phyloP scores from a whole-genome alignment of 2,888 invertebrate genomes.

The Candidula unifasciata region DNA sequence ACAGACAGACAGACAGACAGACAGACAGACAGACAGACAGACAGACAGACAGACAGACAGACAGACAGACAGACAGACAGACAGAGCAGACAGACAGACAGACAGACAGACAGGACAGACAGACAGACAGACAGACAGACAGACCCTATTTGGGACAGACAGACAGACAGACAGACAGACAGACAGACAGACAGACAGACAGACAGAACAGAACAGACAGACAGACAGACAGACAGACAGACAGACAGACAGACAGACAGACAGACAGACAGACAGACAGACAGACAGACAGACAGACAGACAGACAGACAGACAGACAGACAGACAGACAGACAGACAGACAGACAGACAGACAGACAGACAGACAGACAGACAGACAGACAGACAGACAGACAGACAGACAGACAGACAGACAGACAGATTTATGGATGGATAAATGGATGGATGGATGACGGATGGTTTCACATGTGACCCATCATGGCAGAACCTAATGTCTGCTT shows the following conservation, averaged over 20 bases:
- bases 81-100: background rate
- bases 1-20: constrained; percentile 17
- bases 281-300: background rate
- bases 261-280: background rate
- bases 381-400: background rate
- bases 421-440: no score
- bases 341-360: background rate
- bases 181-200: background rate
- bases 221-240: constrained; percentile 4
- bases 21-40: constrained; percentile 22
- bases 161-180: background rate
- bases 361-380: background rate
- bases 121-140: background rate
- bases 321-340: background rate
- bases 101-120: background rate
- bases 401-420: background rate
- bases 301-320: background rate
- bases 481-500: no score
- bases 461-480: no score
- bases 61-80: background rate
- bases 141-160: background rate
- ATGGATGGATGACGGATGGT: no score
- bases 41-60: constrained; percentile 1
- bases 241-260: background rate
- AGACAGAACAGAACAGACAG: background rate